Conservation (phyloP, 2,113 vertebrate species). For the Labrus mixtus region DNA sequence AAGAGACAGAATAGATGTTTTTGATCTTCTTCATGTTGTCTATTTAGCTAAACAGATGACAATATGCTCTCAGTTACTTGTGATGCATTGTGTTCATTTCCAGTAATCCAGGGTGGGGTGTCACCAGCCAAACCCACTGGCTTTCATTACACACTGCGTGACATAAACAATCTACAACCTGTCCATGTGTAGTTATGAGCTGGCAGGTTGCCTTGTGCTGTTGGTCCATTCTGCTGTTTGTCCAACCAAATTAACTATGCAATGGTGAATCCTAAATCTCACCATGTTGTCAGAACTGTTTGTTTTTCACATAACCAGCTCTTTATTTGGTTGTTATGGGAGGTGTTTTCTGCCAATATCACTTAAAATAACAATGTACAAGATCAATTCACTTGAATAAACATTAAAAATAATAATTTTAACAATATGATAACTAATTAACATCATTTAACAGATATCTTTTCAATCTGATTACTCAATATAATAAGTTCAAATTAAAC, state of each 20-base stretch:
- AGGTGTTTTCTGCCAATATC: background rate
- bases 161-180: conserved; percentile 32
- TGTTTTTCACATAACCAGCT: background rate
- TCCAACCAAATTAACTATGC: conserved; percentile 16
- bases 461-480: background rate
- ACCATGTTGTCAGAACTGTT: background rate
- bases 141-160: conserved; percentile 21
- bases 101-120: background rate
- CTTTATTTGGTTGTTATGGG: background rate
- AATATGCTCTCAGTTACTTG: background rate
- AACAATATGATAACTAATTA: too few species aligned
- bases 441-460: too few species aligned
- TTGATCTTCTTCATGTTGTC: background rate
- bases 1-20: background rate
- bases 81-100: background rate
- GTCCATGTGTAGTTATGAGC: conserved; percentile 29
- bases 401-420: background rate
- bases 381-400: background rate
- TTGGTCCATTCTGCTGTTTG: conserved; percentile 14
- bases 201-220: conserved; percentile 23
- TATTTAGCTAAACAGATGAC: background rate
- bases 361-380: background rate
- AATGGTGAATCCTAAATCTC: background rate
- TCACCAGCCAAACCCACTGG: conserved; percentile 5
- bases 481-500: background rate